Evolutionary conservation across 2,797 vertebrate species (phyloP).

Genomic region (Geotrypetes seraphini): DNA sequence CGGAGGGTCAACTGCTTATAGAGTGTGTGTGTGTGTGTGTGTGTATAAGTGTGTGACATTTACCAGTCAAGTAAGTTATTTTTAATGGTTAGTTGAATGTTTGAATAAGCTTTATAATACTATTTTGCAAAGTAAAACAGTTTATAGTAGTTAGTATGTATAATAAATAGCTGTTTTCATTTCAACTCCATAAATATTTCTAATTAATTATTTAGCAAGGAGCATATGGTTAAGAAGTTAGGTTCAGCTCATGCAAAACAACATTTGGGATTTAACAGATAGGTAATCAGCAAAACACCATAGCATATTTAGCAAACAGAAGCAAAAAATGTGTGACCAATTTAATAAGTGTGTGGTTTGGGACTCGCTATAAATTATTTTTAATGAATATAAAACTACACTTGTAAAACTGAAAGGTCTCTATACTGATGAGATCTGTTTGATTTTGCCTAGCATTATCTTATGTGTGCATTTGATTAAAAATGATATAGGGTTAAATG

Average conservation of each 20-base stretch:
- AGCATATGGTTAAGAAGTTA: conserved; percentile 28
- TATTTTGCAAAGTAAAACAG: no score
- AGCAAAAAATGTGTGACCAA: conserved; percentile 37
- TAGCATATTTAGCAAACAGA: conserved; percentile 35
- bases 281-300: conserved; percentile 25
- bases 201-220: conserved; percentile 33
- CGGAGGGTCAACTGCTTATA: no score
- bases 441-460: no score
- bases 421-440: no score
- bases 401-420: conserved; percentile 35
- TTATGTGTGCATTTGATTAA: no score
- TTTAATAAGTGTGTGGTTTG: conserved; percentile 31
- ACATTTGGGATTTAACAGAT: conserved; percentile 35
- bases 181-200: conserved; percentile 21
- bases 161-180: conserved; percentile 9
- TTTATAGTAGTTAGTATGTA: conserved; percentile 4
- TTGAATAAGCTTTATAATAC: no score
- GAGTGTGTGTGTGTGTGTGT: no score
- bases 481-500: no score
- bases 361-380: conserved; percentile 37
- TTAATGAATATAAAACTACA: conserved; percentile 34
- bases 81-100: no score
- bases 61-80: no score
- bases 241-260: conserved; percentile 30
- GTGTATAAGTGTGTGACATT: no score